Conservation (phyloP, 2,113 vertebrate species). For the Pygoscelis antarcticus region DNA sequence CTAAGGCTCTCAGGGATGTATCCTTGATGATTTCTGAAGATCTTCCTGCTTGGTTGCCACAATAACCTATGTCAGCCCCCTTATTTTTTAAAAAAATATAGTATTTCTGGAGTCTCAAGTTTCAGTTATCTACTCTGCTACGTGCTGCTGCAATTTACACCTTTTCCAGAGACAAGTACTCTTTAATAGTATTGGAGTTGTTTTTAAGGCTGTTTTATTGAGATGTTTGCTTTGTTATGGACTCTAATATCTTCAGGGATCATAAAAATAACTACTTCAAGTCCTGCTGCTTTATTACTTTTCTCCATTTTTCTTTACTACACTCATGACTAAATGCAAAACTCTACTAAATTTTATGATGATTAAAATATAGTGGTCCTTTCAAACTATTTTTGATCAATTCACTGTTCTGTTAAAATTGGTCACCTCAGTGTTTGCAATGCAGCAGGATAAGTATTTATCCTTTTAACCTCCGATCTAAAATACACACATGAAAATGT, state of each 20-base stretch:
- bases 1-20: not conserved
- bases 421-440: rapidly evolving
- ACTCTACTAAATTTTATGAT: not conserved
- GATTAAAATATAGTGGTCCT: not conserved
- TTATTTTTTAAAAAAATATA: not conserved
- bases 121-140: not conserved
- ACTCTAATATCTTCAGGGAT: not conserved
- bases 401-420: not conserved
- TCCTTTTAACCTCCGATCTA: not conserved
- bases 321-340: not conserved
- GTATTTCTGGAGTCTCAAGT: not conserved
- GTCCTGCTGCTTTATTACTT: not conserved
- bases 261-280: not conserved
- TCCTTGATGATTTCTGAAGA: not conserved
- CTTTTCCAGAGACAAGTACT: not conserved
- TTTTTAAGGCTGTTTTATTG: not conserved
- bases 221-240: not conserved
- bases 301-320: not conserved
- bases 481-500: not conserved
- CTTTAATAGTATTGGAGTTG: not conserved
- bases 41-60: not conserved
- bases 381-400: not conserved
- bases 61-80: not conserved
- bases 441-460: not conserved
- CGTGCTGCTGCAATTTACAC: not conserved